Evolutionary conservation across 2,797 vertebrate species (phyloP).

Genomic region (Acanthurus leucopareius): DNA sequence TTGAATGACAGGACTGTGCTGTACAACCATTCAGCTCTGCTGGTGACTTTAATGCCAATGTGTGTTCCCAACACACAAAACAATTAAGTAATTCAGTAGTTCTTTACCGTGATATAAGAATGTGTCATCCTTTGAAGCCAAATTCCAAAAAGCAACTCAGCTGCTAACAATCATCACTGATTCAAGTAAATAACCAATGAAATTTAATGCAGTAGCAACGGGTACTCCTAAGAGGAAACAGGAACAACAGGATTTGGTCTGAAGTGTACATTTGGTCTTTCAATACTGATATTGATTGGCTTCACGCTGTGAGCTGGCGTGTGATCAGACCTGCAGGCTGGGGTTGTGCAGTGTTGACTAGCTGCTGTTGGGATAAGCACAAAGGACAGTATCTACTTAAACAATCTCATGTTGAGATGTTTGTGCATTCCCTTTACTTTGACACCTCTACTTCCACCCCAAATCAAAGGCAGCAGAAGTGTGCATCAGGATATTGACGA

Average conservation of each 20-base stretch:
- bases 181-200: constrained; percentile 17
- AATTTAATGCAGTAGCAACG: constrained; percentile 26
- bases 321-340: constrained; percentile 22
- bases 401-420: constrained; percentile 18
- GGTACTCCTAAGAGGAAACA: constrained; percentile 7
- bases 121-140: no score
- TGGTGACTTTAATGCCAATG: no score
- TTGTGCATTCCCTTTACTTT: neutral
- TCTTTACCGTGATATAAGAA: no score
- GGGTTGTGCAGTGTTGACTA: constrained; percentile 10
- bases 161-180: neutral
- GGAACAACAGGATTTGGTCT: constrained; percentile 20
- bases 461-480: neutral
- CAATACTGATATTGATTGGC: constrained; percentile 39
- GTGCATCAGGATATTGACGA: neutral
- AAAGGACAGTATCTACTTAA: constrained; percentile 16
- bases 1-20: no score
- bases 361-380: constrained; percentile 30
- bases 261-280: constrained; percentile 6
- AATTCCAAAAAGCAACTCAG: no score
- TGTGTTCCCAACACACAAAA: no score
- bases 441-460: neutral
- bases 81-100: no score
- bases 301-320: constrained; percentile 18
- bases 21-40: no score